Conservation (phyloP, 2,797 vertebrate species). For the Triplophysa bombifrons region DNA sequence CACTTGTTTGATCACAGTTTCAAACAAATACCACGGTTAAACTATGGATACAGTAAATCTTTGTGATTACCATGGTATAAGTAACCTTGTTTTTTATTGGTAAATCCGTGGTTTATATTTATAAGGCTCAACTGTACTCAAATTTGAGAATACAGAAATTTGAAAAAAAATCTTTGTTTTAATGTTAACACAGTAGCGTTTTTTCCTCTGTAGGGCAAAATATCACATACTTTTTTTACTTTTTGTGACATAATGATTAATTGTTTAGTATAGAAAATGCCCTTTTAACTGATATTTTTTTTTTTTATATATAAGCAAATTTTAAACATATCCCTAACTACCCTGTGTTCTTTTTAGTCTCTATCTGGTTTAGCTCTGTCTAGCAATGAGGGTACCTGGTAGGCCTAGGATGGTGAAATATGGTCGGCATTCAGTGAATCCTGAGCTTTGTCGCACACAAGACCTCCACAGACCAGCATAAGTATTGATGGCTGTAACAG, state of each 20-base stretch:
- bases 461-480: conserved; percentile 89
- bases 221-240: not conserved
- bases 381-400: conserved; percentile 77
- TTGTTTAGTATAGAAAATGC: not conserved
- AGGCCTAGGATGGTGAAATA: conserved; percentile 91
- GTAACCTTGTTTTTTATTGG: no score
- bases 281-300: no score
- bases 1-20: no score
- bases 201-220: not conserved
- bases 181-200: not conserved
- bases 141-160: no score
- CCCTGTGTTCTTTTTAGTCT: not conserved
- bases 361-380: not conserved
- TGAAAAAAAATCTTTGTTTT: not conserved
- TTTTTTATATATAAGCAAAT: not conserved
- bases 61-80: no score
- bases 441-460: conserved; percentile 83
- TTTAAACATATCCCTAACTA: not conserved
- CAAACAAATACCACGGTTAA: no score
- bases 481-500: conserved; percentile 82
- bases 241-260: not conserved
- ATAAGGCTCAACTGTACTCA: no score
- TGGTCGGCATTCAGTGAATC: conserved; percentile 87
- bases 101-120: no score
- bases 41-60: no score